Evolutionary conservation across 2,113 vertebrate species (phyloP).

Genomic region (Pipa parva): DNA sequence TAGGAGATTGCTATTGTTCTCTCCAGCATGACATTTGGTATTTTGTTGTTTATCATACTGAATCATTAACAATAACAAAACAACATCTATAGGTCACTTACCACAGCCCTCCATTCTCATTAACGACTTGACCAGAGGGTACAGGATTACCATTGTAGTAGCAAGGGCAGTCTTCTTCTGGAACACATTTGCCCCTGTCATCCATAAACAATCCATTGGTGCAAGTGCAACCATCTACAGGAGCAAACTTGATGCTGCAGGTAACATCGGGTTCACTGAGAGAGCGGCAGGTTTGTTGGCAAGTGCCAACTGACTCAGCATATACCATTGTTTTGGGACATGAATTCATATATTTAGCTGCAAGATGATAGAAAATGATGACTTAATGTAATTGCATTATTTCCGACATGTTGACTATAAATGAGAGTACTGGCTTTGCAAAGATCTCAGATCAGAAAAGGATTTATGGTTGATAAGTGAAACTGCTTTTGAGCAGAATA

Average conservation of each 20-base stretch:
- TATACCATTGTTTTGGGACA: slow-evolving; percentile 67
- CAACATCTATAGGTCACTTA: too few relatives aligned
- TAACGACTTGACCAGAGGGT: slow-evolving; percentile 59
- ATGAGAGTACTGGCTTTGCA: too few relatives aligned
- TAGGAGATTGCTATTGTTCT: too few relatives aligned
- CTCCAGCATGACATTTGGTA: too few relatives aligned
- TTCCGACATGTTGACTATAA: too few relatives aligned
- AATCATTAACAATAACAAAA: too few relatives aligned
- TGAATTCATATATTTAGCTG: slow-evolving; percentile 62
- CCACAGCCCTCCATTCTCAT: slow-evolving; percentile 59
- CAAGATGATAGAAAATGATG: background rate
- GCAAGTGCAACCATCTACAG: slow-evolving; percentile 66
- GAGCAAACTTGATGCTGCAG: slow-evolving; percentile 56
- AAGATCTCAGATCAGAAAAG: too few relatives aligned
- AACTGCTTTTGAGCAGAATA: too few relatives aligned
- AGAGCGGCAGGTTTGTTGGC: slow-evolving; percentile 62
- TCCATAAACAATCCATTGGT: slow-evolving; percentile 60
- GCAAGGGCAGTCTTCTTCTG: slow-evolving; percentile 61
- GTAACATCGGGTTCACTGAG: slow-evolving; percentile 57
- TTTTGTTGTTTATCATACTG: too few relatives aligned
- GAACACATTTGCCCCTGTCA: slow-evolving; percentile 60
- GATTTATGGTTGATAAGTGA: too few relatives aligned
- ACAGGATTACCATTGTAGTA: slow-evolving; percentile 59
- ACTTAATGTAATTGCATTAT: too few relatives aligned
- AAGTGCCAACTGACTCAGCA: slow-evolving; percentile 50